Conservation (phyloP, 2,888 invertebrate species). For the Himalopsyche japonica region DNA sequence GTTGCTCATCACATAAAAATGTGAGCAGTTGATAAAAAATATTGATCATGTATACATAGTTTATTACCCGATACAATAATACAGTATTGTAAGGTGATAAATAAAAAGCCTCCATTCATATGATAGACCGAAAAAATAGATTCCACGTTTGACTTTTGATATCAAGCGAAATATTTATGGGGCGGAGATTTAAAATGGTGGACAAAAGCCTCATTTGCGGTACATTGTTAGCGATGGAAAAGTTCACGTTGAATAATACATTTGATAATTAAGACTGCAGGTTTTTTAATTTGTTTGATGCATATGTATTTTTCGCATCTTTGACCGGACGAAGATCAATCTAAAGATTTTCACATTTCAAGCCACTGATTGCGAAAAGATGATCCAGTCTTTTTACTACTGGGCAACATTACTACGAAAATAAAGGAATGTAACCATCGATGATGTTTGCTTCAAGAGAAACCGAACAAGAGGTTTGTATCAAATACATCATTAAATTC, state of each 20-base stretch:
- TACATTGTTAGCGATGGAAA: background rate
- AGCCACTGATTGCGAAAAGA: background rate
- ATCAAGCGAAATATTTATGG: too few species aligned
- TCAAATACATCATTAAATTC: too few species aligned
- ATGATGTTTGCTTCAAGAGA: constrained; percentile 11
- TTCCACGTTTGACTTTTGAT: too few species aligned
- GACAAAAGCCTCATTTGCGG: background rate
- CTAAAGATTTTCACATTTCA: background rate
- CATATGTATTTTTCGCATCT: background rate
- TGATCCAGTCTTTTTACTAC: background rate
- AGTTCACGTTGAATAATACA: background rate
- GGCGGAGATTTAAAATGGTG: too few species aligned
- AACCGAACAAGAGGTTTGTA: too few species aligned
- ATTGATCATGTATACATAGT: too few species aligned
- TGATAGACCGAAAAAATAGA: too few species aligned
- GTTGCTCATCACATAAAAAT: too few species aligned
- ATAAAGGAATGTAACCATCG: constrained; percentile 13
- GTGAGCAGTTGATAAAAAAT: too few species aligned
- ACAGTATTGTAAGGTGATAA: too few species aligned
- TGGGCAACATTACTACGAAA: background rate
- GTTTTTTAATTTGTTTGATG: background rate
- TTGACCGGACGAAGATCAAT: background rate
- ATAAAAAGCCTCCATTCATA: too few species aligned
- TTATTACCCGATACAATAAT: too few species aligned
- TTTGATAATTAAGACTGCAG: background rate